A percentile compares a stretch with the other conserved stretches of the same genome.
Conservation (phyloP, 2,113 vertebrate species). For the Propithecus coquereli region DNA sequence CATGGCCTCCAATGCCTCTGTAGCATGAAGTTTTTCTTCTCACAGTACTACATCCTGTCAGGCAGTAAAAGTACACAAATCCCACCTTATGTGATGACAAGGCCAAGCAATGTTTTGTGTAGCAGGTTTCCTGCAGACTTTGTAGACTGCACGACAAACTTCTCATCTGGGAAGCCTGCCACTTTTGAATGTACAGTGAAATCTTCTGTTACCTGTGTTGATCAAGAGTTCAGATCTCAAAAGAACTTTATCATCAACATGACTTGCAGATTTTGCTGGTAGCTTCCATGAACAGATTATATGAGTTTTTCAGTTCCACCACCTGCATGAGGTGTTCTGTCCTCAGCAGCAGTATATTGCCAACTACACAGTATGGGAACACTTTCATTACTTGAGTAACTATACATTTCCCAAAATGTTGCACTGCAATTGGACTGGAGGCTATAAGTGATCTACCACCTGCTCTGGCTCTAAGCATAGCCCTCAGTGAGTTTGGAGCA, state of each 20-base stretch:
- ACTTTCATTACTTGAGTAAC: constrained; percentile 91
- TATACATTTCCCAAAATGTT: constrained; percentile 90
- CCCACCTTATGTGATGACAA: constrained; percentile 64
- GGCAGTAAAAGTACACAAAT: constrained; percentile 51
- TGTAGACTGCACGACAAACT: constrained; percentile 82
- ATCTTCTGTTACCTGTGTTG: not conserved
- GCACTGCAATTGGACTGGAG: constrained; percentile 92
- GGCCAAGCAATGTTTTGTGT: constrained; percentile 86
- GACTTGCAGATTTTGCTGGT: constrained; percentile 93
- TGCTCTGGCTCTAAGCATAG: constrained; percentile 90
- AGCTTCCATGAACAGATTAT: constrained; percentile 89
- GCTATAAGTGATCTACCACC: constrained; percentile 91
- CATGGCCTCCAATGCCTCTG: not conserved
- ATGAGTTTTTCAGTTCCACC: constrained; percentile 87
- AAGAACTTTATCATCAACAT: constrained; percentile 87
- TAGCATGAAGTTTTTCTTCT: not conserved
- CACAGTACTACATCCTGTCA: accelerated
- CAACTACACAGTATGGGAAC: constrained; percentile 86
- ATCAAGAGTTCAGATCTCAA: constrained; percentile 79
- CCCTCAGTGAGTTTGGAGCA: constrained; percentile 89
- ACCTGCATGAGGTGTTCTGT: constrained; percentile 90
- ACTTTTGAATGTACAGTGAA: not conserved
- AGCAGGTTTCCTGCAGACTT: constrained; percentile 84
- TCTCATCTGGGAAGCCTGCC: constrained; percentile 84
- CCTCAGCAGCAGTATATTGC: constrained; percentile 87